Evolutionary conservation across 2,797 vertebrate genomes (phyloP), one percentile per base, ranked within the genome.

Genomic region (Acipenser ruthenus): DNA sequence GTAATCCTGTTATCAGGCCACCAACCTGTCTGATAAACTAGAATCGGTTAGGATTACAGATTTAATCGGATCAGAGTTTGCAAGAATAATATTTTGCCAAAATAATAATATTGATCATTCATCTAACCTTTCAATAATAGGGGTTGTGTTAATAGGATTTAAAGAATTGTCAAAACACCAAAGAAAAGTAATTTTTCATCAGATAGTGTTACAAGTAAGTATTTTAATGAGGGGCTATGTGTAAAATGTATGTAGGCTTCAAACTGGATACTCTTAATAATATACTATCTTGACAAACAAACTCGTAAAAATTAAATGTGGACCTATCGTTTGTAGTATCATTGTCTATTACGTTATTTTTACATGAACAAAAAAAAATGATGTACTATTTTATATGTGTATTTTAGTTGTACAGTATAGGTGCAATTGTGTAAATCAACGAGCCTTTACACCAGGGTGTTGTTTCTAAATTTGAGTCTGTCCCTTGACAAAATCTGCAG

Each of bases 221-320:
- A 75, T 77, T 70, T 75, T 87, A 87, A 86, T 87, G 85, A 82
- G 70, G 77, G 83, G 83, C 84, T 89, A 87, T 86, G 76, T 69
- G 66, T 69, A 72, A 60, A 69, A 82, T 78, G 80, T 74, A 73
- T 81, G 74, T 74, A 73, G 79, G 73, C 78, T 75, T 75, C 75
- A 76, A 79, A 76, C 74, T 80, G 77, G 85, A 87, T 88, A 85
- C 82, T 83, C 74, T 70, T 78, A 79, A 84, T 84, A 80, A 86
- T 86, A 83, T 83, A 76, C 79, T 82, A 82, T 82, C 77, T 77
- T 80, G 77, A 68, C 72, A 70, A 73, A 62, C 63, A 83, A 87
- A 88, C 53, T 55, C 6, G 6, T 10, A 55, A 55, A 55, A 55
- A 55, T 10, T 55, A 10, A 55, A 10, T 55, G 5, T 37, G 53